A percentile compares a stretch with the other conserved stretches of the same genome.
Evolutionary conservation across 2,113 vertebrate species (phyloP).

Genomic region (Epinephelus cyanopodus): DNA sequence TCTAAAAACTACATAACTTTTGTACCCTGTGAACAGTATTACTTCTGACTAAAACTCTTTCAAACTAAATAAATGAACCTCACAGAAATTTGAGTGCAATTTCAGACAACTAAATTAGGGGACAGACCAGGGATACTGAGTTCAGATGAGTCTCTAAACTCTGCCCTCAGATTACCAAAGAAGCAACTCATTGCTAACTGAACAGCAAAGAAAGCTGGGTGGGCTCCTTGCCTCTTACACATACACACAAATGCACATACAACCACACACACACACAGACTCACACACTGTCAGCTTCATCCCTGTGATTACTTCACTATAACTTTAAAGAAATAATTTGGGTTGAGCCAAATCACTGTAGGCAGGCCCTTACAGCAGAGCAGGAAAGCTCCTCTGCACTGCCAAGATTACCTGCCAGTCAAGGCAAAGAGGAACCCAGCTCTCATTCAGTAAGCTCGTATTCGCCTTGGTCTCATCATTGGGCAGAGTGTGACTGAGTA

Average conservation of each 20-base stretch:
- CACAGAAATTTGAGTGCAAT: too few species aligned
- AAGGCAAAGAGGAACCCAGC: slow-evolving; percentile 55
- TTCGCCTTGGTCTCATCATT: slow-evolving; percentile 85
- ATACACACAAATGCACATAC: slow-evolving; percentile 36
- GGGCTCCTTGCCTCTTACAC: slow-evolving; percentile 51
- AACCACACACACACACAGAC: background rate
- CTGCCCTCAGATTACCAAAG: slow-evolving; percentile 82
- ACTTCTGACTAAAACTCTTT: too few species aligned
- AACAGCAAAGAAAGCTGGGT: slow-evolving; percentile 57
- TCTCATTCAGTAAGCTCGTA: slow-evolving; percentile 74
- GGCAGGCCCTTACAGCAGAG: slow-evolving; percentile 83
- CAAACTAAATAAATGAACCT: too few species aligned
- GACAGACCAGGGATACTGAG: background rate
- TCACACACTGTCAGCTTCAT: slow-evolving; percentile 62
- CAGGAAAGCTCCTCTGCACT: slow-evolving; percentile 75
- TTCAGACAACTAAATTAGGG: background rate
- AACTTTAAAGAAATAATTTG: slow-evolving; percentile 58
- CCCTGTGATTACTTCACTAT: slow-evolving; percentile 44
- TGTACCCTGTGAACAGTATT: too few species aligned
- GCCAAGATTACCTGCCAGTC: slow-evolving; percentile 82
- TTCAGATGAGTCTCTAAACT: background rate
- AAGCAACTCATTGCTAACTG: slow-evolving; percentile 71
- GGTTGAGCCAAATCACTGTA: slow-evolving; percentile 61
- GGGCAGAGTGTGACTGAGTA: slow-evolving; percentile 47
- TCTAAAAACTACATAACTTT: too few species aligned